phyloP scores from a whole-genome alignment of 1,140 invertebrate species.

The Drosophila grimshawi region DNA sequence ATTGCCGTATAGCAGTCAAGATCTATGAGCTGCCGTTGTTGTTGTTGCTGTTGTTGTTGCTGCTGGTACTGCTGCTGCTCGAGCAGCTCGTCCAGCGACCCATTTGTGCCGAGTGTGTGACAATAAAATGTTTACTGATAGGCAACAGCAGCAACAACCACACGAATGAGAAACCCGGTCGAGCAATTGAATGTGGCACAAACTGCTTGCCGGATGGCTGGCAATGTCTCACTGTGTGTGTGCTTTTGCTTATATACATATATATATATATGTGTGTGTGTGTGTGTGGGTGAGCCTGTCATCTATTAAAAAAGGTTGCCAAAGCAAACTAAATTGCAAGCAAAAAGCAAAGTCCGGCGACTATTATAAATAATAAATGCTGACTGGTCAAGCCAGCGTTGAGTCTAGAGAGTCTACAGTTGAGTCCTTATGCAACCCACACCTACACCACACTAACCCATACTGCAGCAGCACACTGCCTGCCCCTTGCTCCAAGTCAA shows the following conservation, averaged over 20 bases:
- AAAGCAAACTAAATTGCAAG: slow-evolving; percentile 57
- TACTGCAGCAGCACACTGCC: background rate
- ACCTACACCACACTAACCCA: background rate
- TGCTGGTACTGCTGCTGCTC: slow-evolving; percentile 15
- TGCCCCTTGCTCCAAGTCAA: slow-evolving; percentile 5
- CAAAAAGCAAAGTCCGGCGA: slow-evolving; percentile 70
- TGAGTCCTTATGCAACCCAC: slow-evolving; percentile 1
- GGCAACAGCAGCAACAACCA: slow-evolving; percentile 48
- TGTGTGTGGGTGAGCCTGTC: slow-evolving; percentile 39
- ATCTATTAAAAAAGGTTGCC: slow-evolving; percentile 80
- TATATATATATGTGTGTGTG: background rate
- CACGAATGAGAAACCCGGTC: slow-evolving; percentile 37
- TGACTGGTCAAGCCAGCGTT: slow-evolving; percentile 72
- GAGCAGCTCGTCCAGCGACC: slow-evolving; percentile 42
- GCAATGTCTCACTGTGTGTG: slow-evolving; percentile 16
- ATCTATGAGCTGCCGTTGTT: slow-evolving; percentile 57
- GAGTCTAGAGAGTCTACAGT: slow-evolving; percentile 5
- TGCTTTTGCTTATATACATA: background rate
- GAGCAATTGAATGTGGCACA: slow-evolving; percentile 79
- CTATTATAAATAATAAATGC: slow-evolving; percentile 84
- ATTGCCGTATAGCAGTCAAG: slow-evolving; percentile 70
- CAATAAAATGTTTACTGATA: slow-evolving; percentile 83
- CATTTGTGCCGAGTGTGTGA: slow-evolving; percentile 82
- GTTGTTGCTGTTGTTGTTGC: slow-evolving; percentile 45
- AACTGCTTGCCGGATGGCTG: slow-evolving; percentile 60